phyloP scores from a whole-genome alignment of 2,888 invertebrate genomes.

The Leucophenga montana region DNA sequence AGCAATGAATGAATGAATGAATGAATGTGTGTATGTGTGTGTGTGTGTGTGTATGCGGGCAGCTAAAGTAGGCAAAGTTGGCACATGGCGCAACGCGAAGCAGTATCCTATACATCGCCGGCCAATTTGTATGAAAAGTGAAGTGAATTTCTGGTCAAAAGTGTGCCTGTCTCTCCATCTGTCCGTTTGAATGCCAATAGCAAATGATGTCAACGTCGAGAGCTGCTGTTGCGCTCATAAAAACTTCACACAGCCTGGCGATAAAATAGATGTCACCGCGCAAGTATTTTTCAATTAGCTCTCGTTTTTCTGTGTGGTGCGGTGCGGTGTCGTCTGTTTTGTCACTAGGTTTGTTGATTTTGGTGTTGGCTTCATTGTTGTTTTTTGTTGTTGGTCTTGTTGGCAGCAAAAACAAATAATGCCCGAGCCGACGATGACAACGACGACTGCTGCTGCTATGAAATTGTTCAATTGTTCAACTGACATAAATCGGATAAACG shows the following conservation, averaged over 20 bases:
- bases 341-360: slow-evolving; percentile 37
- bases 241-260: slow-evolving; percentile 22
- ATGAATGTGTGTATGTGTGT: not conserved
- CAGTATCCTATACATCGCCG: not conserved
- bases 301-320: slow-evolving; percentile 19
- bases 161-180: slow-evolving; percentile 6
- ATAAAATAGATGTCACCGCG: slow-evolving; percentile 38
- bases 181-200: not conserved
- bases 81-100: slow-evolving; percentile 39
- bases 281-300: slow-evolving; percentile 63
- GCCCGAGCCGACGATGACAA: not conserved
- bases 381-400: not conserved
- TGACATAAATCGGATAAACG: slow-evolving; percentile 25
- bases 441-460: slow-evolving; percentile 19
- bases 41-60: too few relatives aligned
- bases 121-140: slow-evolving; percentile 66
- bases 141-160: slow-evolving; percentile 54
- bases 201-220: not conserved
- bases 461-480: slow-evolving; percentile 23
- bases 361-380: slow-evolving; percentile 24
- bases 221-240: slow-evolving; percentile 18
- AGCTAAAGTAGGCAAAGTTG: not conserved
- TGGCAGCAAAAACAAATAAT: not conserved
- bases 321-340: not conserved
- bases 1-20: not conserved